Evolutionary conservation across 2,888 invertebrate genomes (phyloP), one percentile per base, ranked within the genome.

Genomic region (Trachelus stipa): DNA sequence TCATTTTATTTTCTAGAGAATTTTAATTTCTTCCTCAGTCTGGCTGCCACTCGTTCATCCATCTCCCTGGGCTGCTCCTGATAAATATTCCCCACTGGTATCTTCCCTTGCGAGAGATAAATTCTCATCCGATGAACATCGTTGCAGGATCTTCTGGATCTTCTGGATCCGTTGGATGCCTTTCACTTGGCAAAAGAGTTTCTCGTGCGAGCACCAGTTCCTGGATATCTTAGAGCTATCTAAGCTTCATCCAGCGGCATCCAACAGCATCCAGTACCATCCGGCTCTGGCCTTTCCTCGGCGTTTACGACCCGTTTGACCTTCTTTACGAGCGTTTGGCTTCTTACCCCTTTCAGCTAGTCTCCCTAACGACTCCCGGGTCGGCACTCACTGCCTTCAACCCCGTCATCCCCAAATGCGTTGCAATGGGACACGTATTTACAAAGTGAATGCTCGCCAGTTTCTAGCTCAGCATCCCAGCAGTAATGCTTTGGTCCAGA

Each of bases 251-350:
- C 81, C 80, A 81, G 79, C 78, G 77, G 82, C 80, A 86, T 86
- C 81, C 82, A 77, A 81, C 73, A 71, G 31, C 71, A 71, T 34
- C 81, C 80, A 81, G 80, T 79, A 77, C 83, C 80, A 86, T 86
- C 81, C 82, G 77, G 81, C 73, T 79, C 80, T 80, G 80, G 85
- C 84, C 83, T 84, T 86, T 85, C 83, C 84, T 82, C 83, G 77
- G 81, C 87, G 83, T 88, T 89, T 89, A 89, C 88, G 88, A 89
- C 83, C 86, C 82, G 85, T 86, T 87, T 88, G 87, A 88, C 86
- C 88, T 87, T 88, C 85, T 89, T 89, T 87, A 88, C 86, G 90
- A 89, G 81, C 86, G 81, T 87, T 87, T 86, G 85, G 83, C 86
- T 87, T 86, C 86, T 86, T 87, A 87, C 86, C 84, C 85, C 85